Percentiles rank a stretch among this genome's conserved stretches.
Conservation (phyloP, 1,140 invertebrate species). For the Drosophila trapezifrons region DNA sequence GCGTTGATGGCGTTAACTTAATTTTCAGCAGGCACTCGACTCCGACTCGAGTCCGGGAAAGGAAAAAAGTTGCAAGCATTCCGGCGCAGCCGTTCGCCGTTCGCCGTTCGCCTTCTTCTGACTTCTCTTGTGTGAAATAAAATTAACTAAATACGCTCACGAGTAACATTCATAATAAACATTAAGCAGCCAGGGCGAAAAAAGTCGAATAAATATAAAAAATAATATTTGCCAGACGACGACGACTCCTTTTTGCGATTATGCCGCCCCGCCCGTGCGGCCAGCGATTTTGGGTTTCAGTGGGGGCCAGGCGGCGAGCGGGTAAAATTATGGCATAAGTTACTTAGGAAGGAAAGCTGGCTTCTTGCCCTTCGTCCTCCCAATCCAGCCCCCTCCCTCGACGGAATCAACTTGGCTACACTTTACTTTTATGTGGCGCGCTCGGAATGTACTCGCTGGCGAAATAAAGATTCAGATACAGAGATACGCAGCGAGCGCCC, state of each 20-base stretch:
- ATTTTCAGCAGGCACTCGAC: constrained; percentile 70
- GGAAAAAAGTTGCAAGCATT: constrained; percentile 26
- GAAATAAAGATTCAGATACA: constrained; percentile 81
- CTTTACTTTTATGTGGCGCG: constrained; percentile 79
- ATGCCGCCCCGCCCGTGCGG: constrained; percentile 40
- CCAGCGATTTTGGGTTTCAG: constrained; percentile 37
- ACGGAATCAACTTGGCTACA: constrained; percentile 75
- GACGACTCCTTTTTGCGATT: constrained; percentile 82
- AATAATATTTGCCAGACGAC: constrained; percentile 83
- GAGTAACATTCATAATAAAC: constrained; percentile 84
- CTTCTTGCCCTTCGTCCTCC: constrained; percentile 5
- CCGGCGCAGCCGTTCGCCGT: constrained; percentile 23
- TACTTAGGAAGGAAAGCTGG: constrained; percentile 70
- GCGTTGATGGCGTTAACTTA: constrained; percentile 79
- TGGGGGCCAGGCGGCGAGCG: constrained; percentile 41
- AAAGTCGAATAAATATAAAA: constrained; percentile 82
- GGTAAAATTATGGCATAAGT: constrained; percentile 81
- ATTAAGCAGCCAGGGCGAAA: constrained; percentile 76
- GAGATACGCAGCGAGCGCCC: constrained; percentile 55
- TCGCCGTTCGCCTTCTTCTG: constrained; percentile 45
- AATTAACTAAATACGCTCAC: constrained; percentile 84
- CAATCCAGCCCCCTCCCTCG: constrained; percentile 4
- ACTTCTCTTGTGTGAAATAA: constrained; percentile 84
- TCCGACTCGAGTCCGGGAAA: constrained; percentile 47
- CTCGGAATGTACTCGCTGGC: constrained; percentile 75